phyloP scores from a whole-genome alignment of 2,888 invertebrate species.

The Campoplex nolae region DNA sequence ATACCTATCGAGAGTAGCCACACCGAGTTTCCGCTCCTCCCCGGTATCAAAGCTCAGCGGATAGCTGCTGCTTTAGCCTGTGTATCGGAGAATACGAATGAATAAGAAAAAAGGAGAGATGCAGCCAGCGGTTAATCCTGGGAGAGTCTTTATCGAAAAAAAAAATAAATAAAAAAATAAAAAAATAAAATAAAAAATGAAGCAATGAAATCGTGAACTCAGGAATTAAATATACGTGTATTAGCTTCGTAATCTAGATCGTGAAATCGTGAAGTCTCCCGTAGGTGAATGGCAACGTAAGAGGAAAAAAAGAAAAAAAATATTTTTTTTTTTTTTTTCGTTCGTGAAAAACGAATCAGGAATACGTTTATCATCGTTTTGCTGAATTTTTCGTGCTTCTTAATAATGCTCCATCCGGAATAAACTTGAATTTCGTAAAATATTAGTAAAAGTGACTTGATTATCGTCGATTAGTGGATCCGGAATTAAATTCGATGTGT shows the following conservation, averaged over 20 bases:
- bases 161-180: no score
- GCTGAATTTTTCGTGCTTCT: no score
- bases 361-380: no score
- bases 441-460: no score
- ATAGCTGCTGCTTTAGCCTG: not conserved
- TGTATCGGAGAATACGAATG: not conserved
- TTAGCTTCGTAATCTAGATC: constrained; percentile 45
- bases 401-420: no score
- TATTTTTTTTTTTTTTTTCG: not conserved
- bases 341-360: not conserved
- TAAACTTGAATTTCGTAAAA: no score
- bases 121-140: not conserved
- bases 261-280: constrained; percentile 36
- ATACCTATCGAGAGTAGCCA: constrained; percentile 71
- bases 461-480: not conserved
- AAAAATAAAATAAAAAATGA: not conserved
- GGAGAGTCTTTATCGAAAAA: constrained; percentile 35
- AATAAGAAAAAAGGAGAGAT: not conserved
- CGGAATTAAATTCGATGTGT: not conserved
- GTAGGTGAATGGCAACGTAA: constrained; percentile 32
- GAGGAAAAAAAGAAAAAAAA: not conserved
- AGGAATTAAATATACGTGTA: constrained; percentile 10
- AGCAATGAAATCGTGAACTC: constrained; percentile 45
- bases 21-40: constrained; percentile 70
- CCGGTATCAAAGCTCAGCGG: constrained; percentile 60